Conservation (phyloP, 1,140 invertebrate species). For the Leptinotarsa undecemlineata region DNA sequence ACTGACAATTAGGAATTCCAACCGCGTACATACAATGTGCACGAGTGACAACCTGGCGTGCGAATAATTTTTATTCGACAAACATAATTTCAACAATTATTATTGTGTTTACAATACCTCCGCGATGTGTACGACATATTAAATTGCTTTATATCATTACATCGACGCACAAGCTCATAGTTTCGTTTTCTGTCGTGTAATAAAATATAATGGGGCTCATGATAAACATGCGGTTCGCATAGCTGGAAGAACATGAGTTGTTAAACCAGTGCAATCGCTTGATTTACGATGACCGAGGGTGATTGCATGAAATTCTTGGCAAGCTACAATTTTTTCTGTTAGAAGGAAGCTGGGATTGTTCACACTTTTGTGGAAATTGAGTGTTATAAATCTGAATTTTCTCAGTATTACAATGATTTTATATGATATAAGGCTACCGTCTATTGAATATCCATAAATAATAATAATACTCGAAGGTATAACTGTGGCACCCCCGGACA, state of each 20-base stretch:
- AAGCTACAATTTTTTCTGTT: not conserved
- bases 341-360: too few species aligned
- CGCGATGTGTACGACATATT: slow-evolving; percentile 25
- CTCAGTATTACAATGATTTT: too few species aligned
- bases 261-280: not conserved
- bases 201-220: slow-evolving; percentile 26
- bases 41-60: slow-evolving; percentile 24
- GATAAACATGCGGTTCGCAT: slow-evolving; percentile 5
- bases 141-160: slow-evolving; percentile 32
- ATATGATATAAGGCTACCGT: too few species aligned
- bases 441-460: too few species aligned
- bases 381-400: too few species aligned
- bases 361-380: too few species aligned
- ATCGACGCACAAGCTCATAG: slow-evolving; percentile 27
- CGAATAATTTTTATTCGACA: slow-evolving; percentile 28
- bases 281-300: not conserved
- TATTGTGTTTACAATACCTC: slow-evolving; percentile 28
- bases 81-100: slow-evolving; percentile 30
- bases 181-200: slow-evolving; percentile 15
- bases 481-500: too few species aligned
- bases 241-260: not conserved
- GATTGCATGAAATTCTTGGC: not conserved
- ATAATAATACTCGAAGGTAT: too few species aligned
- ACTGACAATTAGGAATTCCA: slow-evolving; percentile 2
- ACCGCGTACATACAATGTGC: not conserved